Evolutionary conservation across 2,797 vertebrate genomes (phyloP), one percentile per base, ranked within the genome.

Genomic region (Morus bassanus): DNA sequence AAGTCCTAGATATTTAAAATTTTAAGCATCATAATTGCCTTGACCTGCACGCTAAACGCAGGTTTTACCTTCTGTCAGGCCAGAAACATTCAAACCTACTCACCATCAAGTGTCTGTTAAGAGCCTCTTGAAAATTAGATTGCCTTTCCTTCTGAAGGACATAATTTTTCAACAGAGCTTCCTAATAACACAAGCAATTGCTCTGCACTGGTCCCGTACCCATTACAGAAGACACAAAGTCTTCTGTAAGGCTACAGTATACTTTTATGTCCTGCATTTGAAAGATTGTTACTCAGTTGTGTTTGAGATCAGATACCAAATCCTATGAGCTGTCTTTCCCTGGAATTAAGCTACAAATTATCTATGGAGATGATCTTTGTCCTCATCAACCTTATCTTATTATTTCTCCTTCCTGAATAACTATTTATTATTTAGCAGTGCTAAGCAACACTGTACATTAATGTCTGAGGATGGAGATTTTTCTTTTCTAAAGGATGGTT

Each of bases 191-290:
- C 35, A 85, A 75, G 33, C 4, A 73, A 59, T 27, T 89, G 35
- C 31, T 84, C 21, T 67, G 57, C 23, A 45, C 28, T 61, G 37
- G 27, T 57, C 56, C 45, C 0, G 0, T 23, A 81, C 7, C 41
- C 74, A 19, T 46, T 59, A 41, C 4, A 8, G 50, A 76, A 69
- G 76, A 61, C 18, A 54, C 51, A 56, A 46, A 74, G 69, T 25
- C 18, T n/a, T 2, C 50, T 3, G 0, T 31, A 75, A 81, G 43
- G 23, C 28, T 67, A 39, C 14, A 1, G 0, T 23, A 22, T 30
- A 10, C 24, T 69, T 76, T 35, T 50, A 67, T 27, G 12, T 53
- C 56, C n/a, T 59, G 18, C 7, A 11, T 68, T 54, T n/a, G 43
- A 65, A 88, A 73, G 19, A 48, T 7, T 23, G n/a, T 16, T 33